Percentiles rank a stretch among this genome's conserved stretches.
Evolutionary conservation across 2,113 vertebrate species (phyloP).

Genomic region (human): DNA sequence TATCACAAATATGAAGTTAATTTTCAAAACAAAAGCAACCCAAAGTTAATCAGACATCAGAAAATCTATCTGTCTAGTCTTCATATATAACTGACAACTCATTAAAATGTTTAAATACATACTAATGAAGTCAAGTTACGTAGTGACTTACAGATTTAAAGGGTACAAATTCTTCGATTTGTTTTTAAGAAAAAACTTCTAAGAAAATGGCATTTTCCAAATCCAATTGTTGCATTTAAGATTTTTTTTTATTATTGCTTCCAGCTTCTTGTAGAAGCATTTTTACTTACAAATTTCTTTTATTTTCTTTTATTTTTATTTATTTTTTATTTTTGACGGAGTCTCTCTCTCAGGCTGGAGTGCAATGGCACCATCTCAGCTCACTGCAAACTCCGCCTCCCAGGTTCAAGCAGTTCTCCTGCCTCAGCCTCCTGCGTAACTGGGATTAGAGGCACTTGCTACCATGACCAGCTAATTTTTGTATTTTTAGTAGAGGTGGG

Average conservation of each 20-base stretch:
- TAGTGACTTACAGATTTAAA: not conserved
- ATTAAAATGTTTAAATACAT: slow-evolving; percentile 6
- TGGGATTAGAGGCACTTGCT: too few relatives aligned
- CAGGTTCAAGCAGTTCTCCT: too few relatives aligned
- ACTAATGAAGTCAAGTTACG: not conserved
- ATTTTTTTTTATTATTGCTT: not conserved
- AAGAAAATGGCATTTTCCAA: not conserved
- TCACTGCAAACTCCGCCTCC: too few relatives aligned
- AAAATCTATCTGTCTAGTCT: not conserved
- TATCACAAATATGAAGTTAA: not conserved
- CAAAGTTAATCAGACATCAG: not conserved
- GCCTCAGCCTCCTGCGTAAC: too few relatives aligned
- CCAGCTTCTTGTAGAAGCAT: not conserved
- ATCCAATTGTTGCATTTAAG: not conserved
- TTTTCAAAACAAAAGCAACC: slow-evolving; percentile 25
- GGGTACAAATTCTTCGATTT: not conserved
- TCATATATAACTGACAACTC: not conserved
- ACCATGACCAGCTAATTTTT: too few relatives aligned
- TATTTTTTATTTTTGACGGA: not conserved
- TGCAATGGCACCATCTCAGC: too few relatives aligned
- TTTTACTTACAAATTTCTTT: not conserved
- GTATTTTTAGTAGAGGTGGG: too few relatives aligned
- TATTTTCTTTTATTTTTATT: not conserved
- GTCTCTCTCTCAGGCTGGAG: too few relatives aligned
- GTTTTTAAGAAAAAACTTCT: not conserved